Conservation (phyloP, 2,888 invertebrate species). For the Helleia helle region DNA sequence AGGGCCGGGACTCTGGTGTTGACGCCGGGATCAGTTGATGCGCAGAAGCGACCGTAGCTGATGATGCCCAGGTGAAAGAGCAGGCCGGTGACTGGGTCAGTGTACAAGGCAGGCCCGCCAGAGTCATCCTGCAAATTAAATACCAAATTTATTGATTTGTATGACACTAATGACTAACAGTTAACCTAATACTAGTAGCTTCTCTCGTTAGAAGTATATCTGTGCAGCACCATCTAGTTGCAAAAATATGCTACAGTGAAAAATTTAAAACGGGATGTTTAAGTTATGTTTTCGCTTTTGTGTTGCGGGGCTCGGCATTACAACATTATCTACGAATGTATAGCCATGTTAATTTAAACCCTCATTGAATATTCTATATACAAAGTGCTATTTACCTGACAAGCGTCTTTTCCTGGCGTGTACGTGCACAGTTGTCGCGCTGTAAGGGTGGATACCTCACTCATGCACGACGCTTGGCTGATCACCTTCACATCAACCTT, state of each 20-base stretch:
- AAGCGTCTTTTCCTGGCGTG: conserved; percentile 66
- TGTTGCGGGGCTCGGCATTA: no score
- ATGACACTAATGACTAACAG: not conserved
- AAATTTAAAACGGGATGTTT: not conserved
- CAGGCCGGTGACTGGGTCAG: conserved; percentile 43
- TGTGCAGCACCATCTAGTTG: not conserved
- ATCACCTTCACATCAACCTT: conserved; percentile 70
- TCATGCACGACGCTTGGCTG: conserved; percentile 47
- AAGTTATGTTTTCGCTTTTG: no score
- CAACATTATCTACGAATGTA: no score
- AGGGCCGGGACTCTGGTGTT: conserved; percentile 70
- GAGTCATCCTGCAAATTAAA: conserved; percentile 48
- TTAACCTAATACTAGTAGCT: no score
- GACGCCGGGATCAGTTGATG: conserved; percentile 55
- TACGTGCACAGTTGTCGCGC: conserved; percentile 63
- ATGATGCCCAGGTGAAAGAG: conserved; percentile 66
- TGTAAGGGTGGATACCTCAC: conserved; percentile 27
- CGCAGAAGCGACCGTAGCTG: conserved; percentile 73
- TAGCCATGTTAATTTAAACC: no score
- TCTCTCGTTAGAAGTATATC: no score
- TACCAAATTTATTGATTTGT: no score
- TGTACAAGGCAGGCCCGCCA: conserved; percentile 74
- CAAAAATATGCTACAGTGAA: no score
- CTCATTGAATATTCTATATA: no score
- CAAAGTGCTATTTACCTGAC: conserved; percentile 70